Evolutionary conservation across 2,113 vertebrate species (phyloP), one percentile per base, ranked within the genome.

Genomic region (Zosterops hypoxanthus): DNA sequence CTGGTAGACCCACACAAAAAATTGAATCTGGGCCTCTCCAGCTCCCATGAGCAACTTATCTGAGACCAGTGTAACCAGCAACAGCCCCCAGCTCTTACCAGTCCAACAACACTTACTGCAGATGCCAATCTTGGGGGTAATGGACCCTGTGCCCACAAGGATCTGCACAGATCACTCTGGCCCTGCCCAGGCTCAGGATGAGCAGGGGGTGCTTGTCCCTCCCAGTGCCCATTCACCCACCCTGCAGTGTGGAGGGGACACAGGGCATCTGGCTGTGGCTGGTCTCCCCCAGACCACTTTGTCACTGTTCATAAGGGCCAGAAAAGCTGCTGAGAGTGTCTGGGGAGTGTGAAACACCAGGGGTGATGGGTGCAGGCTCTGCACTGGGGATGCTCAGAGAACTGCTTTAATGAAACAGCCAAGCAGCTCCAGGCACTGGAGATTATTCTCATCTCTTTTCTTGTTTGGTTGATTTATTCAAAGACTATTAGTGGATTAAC

Each of bases 401-500:
- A 28, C 59, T 2, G 4, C 59, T 73, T 87, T 89, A 77, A 46
- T 69, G 41, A 63, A 56, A 60, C 69, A 86, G 47, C 60, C 28
- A 88, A 0, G 0, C 69, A 84, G 79, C 78, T 82, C 50, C 75
- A 57, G 87, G 46, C 34, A 0, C 47, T 5, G 3, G 77, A 88
- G 88, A 88, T 94, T 69, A 84, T 92, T 86, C 50, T 80, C 2
- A 0, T 70, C 31, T 86, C 78, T 46, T 24, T 50, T 84, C 84
- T 91, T 81, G 57, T 94, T 94, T 84, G 65, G 60, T 68, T 0
- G 12, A 86, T 11, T 95, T 94, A 82, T 18, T 91, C 42, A 73
- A 86, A 92, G 82, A 53, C 92, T 86, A 59, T 91, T 89, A 95
- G 65, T 65, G 88, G 90, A 94, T 96, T 90, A 96, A 92, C 65